These are phyloP conservation scores for Eupsilia transversa DNA, from an alignment of 2,888 invertebrate genomes.

Conservation along the genomic window DNA sequence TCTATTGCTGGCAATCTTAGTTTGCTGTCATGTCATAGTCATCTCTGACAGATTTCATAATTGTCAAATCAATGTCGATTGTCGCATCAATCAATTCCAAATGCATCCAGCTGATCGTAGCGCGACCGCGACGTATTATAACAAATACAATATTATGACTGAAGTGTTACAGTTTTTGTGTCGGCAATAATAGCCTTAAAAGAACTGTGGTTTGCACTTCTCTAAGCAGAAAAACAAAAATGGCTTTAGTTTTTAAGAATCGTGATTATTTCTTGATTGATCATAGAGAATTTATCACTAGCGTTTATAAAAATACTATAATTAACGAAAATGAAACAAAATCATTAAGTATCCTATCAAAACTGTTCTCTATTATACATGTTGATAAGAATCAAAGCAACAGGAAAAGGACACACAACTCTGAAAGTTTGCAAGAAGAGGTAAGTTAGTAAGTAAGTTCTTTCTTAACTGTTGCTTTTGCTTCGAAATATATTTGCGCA, in stretches of 20 bases:
- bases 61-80: too few relatives aligned
- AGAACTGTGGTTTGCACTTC: not conserved
- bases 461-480: not conserved
- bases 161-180: not conserved
- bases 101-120: conserved; percentile 9
- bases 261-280: conserved; percentile 73
- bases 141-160: not conserved
- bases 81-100: too few relatives aligned
- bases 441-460: conserved; percentile 73
- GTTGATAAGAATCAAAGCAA: conserved; percentile 58
- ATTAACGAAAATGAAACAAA: conserved; percentile 53
- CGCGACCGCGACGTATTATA: too few relatives aligned
- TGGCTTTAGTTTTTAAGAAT: conserved; percentile 52
- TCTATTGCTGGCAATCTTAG: conserved; percentile 13
- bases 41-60: not conserved
- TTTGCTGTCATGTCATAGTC: not conserved
- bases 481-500: not conserved
- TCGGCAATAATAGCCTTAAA: not conserved
- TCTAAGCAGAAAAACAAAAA: not conserved
- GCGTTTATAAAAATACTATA: conserved; percentile 75
- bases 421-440: conserved; percentile 71
- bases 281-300: conserved; percentile 75
- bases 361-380: conserved; percentile 77
- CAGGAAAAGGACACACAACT: conserved; percentile 74
- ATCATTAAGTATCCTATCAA: conserved; percentile 70